Percentiles rank a stretch among this genome's conserved stretches.
phyloP scores from a whole-genome alignment of 1,140 invertebrate species.

The Scaptomyza montana region DNA sequence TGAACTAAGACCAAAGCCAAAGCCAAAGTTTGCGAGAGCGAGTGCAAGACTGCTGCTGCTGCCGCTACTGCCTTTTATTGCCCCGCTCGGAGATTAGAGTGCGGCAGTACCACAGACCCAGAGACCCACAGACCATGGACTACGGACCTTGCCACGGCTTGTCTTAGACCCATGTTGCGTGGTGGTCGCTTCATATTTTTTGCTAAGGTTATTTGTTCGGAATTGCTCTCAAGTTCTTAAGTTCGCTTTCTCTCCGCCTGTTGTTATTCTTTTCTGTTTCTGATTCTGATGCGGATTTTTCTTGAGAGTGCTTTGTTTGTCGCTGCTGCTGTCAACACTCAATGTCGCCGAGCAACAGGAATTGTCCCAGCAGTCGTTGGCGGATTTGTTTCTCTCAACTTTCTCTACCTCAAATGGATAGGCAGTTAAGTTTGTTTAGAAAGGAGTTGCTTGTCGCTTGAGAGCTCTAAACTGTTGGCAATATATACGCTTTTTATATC shows the following conservation, averaged over 20 bases:
- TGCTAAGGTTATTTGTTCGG: slow-evolving; percentile 59
- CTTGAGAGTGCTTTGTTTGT: slow-evolving; percentile 9
- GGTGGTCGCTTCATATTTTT: slow-evolving; percentile 40
- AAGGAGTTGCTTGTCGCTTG: neutral
- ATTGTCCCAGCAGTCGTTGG: slow-evolving; percentile 2
- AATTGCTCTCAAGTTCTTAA: slow-evolving; percentile 60
- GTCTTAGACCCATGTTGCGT: slow-evolving; percentile 17
- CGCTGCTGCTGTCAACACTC: slow-evolving; percentile 16
- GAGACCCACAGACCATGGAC: neutral
- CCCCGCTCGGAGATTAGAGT: slow-evolving; percentile 59
- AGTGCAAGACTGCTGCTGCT: no score
- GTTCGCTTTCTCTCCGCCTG: slow-evolving; percentile 26
- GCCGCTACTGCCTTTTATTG: slow-evolving; percentile 55
- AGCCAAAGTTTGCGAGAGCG: slow-evolving; percentile 56
- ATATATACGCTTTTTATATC: neutral
- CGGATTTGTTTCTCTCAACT: slow-evolving; percentile 1
- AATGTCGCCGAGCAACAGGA: neutral
- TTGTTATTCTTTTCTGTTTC: slow-evolving; percentile 10
- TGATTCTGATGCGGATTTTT: slow-evolving; percentile 3
- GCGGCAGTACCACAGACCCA: slow-evolving; percentile 8
- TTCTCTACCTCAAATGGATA: neutral
- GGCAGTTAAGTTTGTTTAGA: neutral
- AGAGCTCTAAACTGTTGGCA: neutral
- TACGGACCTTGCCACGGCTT: neutral
- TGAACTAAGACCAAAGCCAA: slow-evolving; percentile 67